These are phyloP conservation scores for Ricordea florida DNA, from an alignment of 92 coral and sea anemone species.

Conservation along the genomic window DNA sequence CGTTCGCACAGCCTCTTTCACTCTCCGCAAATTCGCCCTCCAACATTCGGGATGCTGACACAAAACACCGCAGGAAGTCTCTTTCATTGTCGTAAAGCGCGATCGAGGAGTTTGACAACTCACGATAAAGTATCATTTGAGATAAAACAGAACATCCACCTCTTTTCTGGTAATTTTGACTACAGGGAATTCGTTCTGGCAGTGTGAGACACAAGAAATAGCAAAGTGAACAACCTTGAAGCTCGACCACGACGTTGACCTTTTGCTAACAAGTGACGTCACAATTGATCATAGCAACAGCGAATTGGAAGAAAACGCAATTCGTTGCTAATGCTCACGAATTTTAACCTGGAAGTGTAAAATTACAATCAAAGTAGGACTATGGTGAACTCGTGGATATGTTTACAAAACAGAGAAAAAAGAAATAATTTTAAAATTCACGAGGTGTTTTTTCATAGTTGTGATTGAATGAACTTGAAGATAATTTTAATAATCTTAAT, in stretches of 20 bases:
- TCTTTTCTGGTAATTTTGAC: background rate
- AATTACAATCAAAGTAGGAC: too few species aligned
- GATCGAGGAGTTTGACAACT: background rate
- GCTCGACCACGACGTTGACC: background rate
- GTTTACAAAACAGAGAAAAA: too few species aligned
- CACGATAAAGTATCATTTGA: background rate
- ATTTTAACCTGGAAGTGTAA: too few species aligned
- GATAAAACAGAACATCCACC: background rate
- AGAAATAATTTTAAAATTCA: too few species aligned
- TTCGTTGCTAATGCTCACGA: too few species aligned
- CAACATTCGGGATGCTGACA: conserved; percentile 99
- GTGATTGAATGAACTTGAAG: too few species aligned
- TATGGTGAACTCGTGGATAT: too few species aligned
- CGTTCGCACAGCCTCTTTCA: conserved; percentile 83
- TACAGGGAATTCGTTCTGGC: too few species aligned
- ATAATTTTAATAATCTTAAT: too few species aligned
- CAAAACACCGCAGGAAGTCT: conserved; percentile 55
- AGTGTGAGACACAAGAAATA: too few species aligned
- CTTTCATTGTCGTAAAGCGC: conserved; percentile 20
- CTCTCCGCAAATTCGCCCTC: conserved; percentile 82
- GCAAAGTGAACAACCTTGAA: background rate
- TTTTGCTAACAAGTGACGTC: conserved; percentile 69
- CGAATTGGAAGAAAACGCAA: conserved; percentile 6
- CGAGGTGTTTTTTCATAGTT: too few species aligned
- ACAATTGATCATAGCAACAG: conserved; percentile 63